Percentiles rank a stretch among this genome's conserved stretches.
Evolutionary conservation across 2,888 invertebrate species (phyloP).

Genomic region (Nipponacmea schrenckii): DNA sequence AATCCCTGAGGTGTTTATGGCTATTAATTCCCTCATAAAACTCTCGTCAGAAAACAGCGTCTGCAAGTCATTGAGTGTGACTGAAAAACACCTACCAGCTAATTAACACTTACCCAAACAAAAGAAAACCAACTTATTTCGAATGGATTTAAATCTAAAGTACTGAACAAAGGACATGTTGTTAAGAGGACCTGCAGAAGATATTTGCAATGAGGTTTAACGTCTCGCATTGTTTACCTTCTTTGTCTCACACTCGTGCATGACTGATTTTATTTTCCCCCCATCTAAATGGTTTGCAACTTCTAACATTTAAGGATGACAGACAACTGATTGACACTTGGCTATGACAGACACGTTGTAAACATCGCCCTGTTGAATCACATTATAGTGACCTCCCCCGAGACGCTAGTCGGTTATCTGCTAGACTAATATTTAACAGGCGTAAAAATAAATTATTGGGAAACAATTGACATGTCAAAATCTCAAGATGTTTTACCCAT

Average conservation of each 20-base stretch:
- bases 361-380: neutral
- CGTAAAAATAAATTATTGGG: neutral
- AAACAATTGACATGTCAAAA: too few species aligned
- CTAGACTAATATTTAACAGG: neutral
- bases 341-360: neutral
- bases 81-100: too few species aligned
- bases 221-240: neutral
- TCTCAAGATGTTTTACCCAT: too few species aligned
- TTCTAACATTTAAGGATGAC: neutral
- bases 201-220: too few species aligned
- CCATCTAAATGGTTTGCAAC: neutral
- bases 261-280: neutral
- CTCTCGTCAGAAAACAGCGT: too few species aligned
- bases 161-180: neutral
- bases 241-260: neutral
- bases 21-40: too few species aligned
- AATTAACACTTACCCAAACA: too few species aligned
- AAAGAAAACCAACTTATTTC: too few species aligned
- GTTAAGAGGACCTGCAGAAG: neutral
- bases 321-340: constrained; percentile 4
- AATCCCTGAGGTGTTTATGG: too few species aligned
- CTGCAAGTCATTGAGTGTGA: too few species aligned
- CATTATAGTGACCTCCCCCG: neutral
- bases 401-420: neutral
- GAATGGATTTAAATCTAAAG: too few species aligned